Base-by-base conservation (phyloP, 2,888 invertebrate species). In the Danaus chrysippus region DNA sequence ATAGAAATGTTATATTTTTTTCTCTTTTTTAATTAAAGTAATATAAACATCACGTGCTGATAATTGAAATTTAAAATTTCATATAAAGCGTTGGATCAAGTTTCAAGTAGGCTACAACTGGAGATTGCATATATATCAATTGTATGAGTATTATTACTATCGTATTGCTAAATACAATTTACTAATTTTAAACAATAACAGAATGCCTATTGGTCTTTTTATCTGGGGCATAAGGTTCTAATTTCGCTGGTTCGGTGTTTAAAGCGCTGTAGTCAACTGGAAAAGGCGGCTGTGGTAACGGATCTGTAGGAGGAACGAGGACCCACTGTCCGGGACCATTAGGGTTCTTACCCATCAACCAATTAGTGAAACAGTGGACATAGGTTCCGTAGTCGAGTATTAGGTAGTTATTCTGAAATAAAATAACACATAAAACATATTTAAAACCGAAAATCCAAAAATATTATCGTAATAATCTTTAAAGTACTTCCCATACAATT, bases 271-370 rank as follows among this genome's bases (percentile, higher is more conserved):
- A 95, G 87, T 95, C 95, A 59, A 95, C 94, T 2, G 95, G 95
- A 77, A 95, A 95, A 11, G 93, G 92, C 1, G 92, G 92, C 58
- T 91, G 87, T 0, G 91, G 92, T 11, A 91, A 78, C 19, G 92
- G 83, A 69, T 87, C 91, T 70, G 92, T 92, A 1, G 93, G 89
- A 8, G 93, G 92, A 15, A 95, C 95, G 42, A 95, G 92, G 56
- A 95, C 92, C 91, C 93, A 94, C 73, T 95, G 94, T 0, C 95
- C 95, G 0, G 95, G 94, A 0, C 95, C 95, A 76, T 95, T 95
- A 6, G 95, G 95, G 73, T 94, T 93, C 76, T 94, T 93, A 5
- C 94, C 95, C 81, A 95, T 92, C 68, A 95, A 86, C 91, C 94
- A 95, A 82, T 95, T 95, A 54, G 94, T 93, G 81, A 94, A 95